Evolutionary conservation across 2,797 vertebrate genomes (phyloP).

Genomic region (Distichodus sexfasciatus): DNA sequence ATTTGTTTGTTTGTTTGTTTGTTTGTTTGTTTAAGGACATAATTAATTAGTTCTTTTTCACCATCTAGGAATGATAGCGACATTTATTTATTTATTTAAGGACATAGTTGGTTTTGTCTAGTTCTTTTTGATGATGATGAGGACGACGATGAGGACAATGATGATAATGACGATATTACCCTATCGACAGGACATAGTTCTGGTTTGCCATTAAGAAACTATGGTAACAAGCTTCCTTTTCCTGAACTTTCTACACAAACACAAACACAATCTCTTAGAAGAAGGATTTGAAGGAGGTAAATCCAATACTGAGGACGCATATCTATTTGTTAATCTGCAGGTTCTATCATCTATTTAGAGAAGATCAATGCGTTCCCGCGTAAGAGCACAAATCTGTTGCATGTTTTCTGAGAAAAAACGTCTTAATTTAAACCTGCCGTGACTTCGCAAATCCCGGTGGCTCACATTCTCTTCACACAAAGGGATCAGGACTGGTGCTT

Average conservation of each 20-base stretch:
- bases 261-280: neutral
- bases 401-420: no score
- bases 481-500: neutral
- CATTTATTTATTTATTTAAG: no score
- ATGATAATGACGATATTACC: no score
- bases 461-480: neutral
- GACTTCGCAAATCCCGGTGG: neutral
- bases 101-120: no score
- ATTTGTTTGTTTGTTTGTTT: no score
- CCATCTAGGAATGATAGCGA: no score
- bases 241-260: neutral
- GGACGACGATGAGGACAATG: no score
- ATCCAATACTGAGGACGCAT: constrained; percentile 28
- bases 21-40: no score
- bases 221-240: no score
- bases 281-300: constrained; percentile 7
- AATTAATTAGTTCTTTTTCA: neutral
- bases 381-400: constrained; percentile 16
- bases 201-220: no score
- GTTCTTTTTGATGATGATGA: no score
- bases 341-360: neutral
- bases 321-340: constrained; percentile 30
- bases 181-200: no score
- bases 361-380: constrained; percentile 25
- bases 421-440: neutral